Evolutionary conservation across 2,888 invertebrate genomes (phyloP).

Genomic region (Brachyptera putata): DNA sequence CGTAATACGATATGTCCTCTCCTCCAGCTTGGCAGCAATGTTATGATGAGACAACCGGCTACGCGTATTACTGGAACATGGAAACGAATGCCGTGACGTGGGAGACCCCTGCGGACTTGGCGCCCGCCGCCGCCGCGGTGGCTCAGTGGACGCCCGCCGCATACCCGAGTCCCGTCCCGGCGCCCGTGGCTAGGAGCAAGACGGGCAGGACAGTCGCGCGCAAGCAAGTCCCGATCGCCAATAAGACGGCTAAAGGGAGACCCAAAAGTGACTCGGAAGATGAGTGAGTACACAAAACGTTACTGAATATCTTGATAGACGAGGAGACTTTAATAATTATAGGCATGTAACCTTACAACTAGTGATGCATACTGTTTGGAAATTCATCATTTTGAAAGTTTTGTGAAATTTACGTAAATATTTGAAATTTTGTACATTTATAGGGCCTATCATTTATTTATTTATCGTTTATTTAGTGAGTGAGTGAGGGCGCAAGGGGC

Average conservation of each 20-base stretch:
- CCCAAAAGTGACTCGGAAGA: constrained; percentile 46
- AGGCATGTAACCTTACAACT: too few species aligned
- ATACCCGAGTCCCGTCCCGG: neutral
- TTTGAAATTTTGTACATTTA: too few species aligned
- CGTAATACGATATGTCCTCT: too few species aligned
- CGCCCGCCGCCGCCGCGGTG: neutral
- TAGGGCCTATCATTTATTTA: too few species aligned
- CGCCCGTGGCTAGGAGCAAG: constrained; percentile 33
- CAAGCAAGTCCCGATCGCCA: constrained; percentile 11
- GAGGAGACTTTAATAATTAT: too few species aligned
- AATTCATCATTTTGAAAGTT: too few species aligned
- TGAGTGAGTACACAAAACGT: constrained; percentile 46
- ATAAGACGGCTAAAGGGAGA: constrained; percentile 35
- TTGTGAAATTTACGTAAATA: too few species aligned
- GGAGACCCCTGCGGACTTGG: constrained; percentile 56
- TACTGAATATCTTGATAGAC: too few species aligned
- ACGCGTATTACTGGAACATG: constrained; percentile 61
- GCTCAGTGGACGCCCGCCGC: neutral
- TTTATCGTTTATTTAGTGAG: too few species aligned
- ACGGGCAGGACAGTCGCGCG: constrained; percentile 15
- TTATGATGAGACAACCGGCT: constrained; percentile 56
- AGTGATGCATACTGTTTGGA: too few species aligned
- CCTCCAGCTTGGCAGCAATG: constrained; percentile 61
- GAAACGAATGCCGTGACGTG: constrained; percentile 61
- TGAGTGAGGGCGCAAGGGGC: too few species aligned